These are phyloP conservation scores for Phengaris arion DNA, from an alignment of 2,888 invertebrate genomes.

Conservation along the genomic window DNA sequence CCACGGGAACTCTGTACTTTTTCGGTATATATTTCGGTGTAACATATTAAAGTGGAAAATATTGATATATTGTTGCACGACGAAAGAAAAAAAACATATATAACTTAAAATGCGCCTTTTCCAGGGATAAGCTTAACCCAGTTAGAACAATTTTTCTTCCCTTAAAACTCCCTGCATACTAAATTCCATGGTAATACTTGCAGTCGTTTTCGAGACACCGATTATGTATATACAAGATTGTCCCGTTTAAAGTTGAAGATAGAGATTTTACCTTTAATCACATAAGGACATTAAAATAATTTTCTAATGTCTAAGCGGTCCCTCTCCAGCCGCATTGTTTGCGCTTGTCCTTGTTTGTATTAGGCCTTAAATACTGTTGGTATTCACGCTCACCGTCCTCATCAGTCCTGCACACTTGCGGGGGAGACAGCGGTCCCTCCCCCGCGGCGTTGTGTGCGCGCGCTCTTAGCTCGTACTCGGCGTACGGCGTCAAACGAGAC, in stretches of 20 bases:
- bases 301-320: not conserved
- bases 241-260: not conserved
- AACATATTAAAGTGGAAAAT: too few relatives aligned
- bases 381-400: constrained; percentile 83
- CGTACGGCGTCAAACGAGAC: constrained; percentile 88
- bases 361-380: too few relatives aligned
- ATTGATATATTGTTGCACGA: too few relatives aligned
- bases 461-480: constrained; percentile 92
- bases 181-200: too few relatives aligned
- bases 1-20: too few relatives aligned
- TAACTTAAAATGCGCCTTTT: too few relatives aligned
- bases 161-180: not conserved
- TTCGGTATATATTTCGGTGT: too few relatives aligned
- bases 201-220: too few relatives aligned
- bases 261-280: not conserved
- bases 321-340: not conserved
- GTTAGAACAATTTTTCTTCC: too few relatives aligned
- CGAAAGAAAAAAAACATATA: too few relatives aligned
- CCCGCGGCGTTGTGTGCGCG: constrained; percentile 92
- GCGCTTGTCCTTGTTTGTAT: too few relatives aligned
- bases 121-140: too few relatives aligned
- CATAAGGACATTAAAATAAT: not conserved
- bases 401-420: constrained; percentile 89
- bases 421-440: constrained; percentile 87
- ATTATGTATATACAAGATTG: not conserved